phyloP scores from a whole-genome alignment of 2,113 vertebrate genomes.

The Opisthocomus hoazin region DNA sequence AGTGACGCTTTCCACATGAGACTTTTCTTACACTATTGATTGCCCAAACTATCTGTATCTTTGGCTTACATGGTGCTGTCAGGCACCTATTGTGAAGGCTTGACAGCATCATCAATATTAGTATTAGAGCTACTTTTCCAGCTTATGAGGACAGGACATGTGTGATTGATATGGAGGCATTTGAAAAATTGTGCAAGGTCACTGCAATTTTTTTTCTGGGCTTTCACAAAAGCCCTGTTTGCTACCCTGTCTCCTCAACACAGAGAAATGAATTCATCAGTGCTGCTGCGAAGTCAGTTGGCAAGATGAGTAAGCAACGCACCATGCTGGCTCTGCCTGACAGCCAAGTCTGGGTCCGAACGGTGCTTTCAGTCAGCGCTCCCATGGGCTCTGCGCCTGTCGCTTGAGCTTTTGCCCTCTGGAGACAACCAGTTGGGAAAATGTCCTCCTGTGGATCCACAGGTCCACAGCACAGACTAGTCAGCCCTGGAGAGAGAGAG shows the following conservation, averaged over 20 bases:
- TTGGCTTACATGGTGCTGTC: background rate
- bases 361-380: fast-evolving
- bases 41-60: background rate
- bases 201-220: background rate
- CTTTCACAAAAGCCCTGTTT: background rate
- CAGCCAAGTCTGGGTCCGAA: fast-evolving
- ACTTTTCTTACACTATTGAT: background rate
- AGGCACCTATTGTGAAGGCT: background rate
- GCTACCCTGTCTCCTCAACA: background rate
- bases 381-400: background rate
- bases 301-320: background rate
- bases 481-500: background rate
- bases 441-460: fast-evolving
- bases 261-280: background rate
- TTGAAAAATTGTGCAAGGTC: background rate
- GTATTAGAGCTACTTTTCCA: background rate
- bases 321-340: background rate
- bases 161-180: background rate
- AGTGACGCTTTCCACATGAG: background rate
- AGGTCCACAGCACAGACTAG: background rate
- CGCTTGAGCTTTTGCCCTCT: background rate
- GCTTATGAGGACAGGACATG: background rate
- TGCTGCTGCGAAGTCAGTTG: background rate
- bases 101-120: conserved; percentile 34
- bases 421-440: background rate